Evolutionary conservation across 2,888 invertebrate genomes (phyloP), one percentile per base, ranked within the genome.

Genomic region (Standfussiana lucernea): DNA sequence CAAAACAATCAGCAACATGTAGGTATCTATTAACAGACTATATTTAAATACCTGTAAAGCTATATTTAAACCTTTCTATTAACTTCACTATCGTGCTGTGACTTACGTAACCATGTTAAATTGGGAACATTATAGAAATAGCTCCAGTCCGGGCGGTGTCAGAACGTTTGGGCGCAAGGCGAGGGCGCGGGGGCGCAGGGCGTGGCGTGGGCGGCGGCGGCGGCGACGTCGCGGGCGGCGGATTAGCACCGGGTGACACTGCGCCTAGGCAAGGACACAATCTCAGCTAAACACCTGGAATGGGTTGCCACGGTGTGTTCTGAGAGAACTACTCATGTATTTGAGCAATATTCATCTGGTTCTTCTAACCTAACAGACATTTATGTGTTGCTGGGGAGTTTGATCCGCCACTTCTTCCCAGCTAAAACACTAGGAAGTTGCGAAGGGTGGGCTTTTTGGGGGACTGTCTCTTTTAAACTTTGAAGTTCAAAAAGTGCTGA

Each of bases 241-340:
- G 86, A 85, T 88, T 86, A 86, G 73, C 89, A 80, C 88, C 81
- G 88, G 78, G 81, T 87, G 90, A 87, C 89, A 89, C 90, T 83
- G 82, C 80, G 84, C 77, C 74, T 79, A 75, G 69, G 75, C 88
- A 83, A 88, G 88, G 84, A 80, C 77, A 71, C 82, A 71, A 68
- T 73, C 79, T 74, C 78, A 74, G 71, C 71, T 75, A 72, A 76
- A 79, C 81, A 81, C 78, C 53, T 72, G 64, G 24, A 13, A 45
- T 24, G 76, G 40, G 62, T 35, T 79, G 69, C 40, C 42, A 72
- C 32, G 28, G 21, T 53, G 50, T 6, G 10, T 18, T 40, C 4
- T 64, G 2, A 50, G 0, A 47, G 18, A 45, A 53, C 11, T 71
- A 8, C 68, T 10, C 21, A 40, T 45, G 10, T 56, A 37, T 24